Evolutionary conservation across 2,888 invertebrate species (phyloP), one percentile per base, ranked within the genome.

Genomic region (Deilephila elpenor): DNA sequence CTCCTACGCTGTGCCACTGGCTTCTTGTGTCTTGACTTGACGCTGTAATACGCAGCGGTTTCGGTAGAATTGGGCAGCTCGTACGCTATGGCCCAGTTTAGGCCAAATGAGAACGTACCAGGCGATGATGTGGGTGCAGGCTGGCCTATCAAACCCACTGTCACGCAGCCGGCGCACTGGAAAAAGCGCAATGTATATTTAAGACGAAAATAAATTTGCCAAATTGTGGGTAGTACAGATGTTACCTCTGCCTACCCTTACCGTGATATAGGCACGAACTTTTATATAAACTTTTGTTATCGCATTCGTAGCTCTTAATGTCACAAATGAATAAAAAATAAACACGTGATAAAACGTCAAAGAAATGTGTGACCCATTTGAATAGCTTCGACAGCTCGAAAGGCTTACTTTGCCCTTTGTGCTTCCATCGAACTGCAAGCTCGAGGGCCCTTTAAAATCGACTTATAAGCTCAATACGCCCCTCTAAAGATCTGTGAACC

Each of bases 61-160:
- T 95, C 95, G 0, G 95, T 95, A 25, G 91, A 90, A 76, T 96
- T 96, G 0, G 96, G 96, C 70, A 96, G 84, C 75, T 96, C 92
- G 75, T 96, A 97, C 0, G 97, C 96, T 59, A 96, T 96, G 67
- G 96, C 97, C 96, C 96, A 96, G 86, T 96, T 97, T 20, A 96
- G 85, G 0, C 96, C 96, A 83, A 96, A 96, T 14, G 96, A 96
- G 80, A 96, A 95, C 71, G 95, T 95, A 4, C 95, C 95, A 0
- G 95, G 93, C 1, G 89, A 75, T 0, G 95, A 92, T 3, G 91
- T 75, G 0, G 94, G 92, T 0, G 95, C 88, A 0, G 96, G 96
- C 81, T 95, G 95, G 8, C 96, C 96, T 62, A 95, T 91, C 53
- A 95, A 82, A 74, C 96, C 96, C 17, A 96, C 92, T 37, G 96